Base-by-base conservation (phyloP, 1,140 invertebrate genomes). In the Hycleus cichorii region DNA sequence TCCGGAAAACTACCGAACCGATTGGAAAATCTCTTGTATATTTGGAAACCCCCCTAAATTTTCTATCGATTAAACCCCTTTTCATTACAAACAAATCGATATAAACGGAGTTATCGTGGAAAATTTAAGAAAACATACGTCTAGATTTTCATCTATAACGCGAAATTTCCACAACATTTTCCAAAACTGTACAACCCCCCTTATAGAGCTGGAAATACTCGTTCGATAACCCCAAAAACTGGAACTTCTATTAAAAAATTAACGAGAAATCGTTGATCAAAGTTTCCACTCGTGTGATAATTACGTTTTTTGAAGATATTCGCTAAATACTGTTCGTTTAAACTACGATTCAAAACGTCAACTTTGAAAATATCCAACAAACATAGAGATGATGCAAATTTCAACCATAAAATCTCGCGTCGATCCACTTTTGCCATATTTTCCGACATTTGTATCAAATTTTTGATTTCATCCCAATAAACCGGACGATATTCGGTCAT, bases 401-500 rank as follows among this genome's bases (percentile, higher is more conserved):
- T 76, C 1, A 75, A 65, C 78, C 76, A 79, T 0, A 75, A 74
- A 11, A 76, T 56, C 2, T 73, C 67, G 18, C 68, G 62, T 38
- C 65, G 68, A 39, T 75, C 70, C 1, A 59, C 63, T 27, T 67
- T 59, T 12, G 76, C 61, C 5, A 74, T 57, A 51, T 60, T 58
- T 64, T 38, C 71, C 59, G 62, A 76, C 74, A 26, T 70, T 38
- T 4, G 75, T 63, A 67, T 79, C 70, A 70, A 75, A 52, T 50
- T 57, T 59, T 70, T 67, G 32, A 86, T 66, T 32, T 55, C 62
- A 2, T 72, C 63, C 82, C 83, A 86, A 62, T 77, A 62, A 11
- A 71, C 48, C 2, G 84, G 82, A 46, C 77, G 80, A 64, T 80
- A 84, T 70, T 83, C 79, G 27, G 78, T 80, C 61, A 77, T 75